These are phyloP conservation scores for Orthochromis malagaraziensis DNA, from an alignment of 2,113 vertebrate species.

Conservation along the genomic window DNA sequence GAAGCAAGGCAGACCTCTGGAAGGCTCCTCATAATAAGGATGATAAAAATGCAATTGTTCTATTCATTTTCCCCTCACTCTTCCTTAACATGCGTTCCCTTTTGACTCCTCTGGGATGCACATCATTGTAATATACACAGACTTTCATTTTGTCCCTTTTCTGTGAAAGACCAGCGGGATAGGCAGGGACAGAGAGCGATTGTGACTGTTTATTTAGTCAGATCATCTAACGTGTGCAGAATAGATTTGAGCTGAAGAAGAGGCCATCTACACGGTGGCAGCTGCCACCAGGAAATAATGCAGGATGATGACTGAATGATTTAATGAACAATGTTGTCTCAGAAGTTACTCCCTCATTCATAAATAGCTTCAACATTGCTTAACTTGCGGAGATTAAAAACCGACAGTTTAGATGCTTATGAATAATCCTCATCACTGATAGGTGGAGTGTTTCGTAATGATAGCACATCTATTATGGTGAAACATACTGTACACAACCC, in stretches of 20 bases:
- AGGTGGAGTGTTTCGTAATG: neutral
- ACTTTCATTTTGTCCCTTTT: slow-evolving; percentile 32
- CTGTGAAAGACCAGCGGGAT: slow-evolving; percentile 31
- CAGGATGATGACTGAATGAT: neutral
- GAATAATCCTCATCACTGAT: neutral
- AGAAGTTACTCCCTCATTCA: neutral
- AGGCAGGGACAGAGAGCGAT: slow-evolving; percentile 4
- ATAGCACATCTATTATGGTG: neutral
- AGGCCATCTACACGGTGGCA: slow-evolving; percentile 15
- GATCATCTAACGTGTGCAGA: slow-evolving; percentile 45
- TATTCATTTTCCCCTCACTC: slow-evolving; percentile 12
- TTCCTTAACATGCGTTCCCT: neutral
- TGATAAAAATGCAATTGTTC: slow-evolving; percentile 41
- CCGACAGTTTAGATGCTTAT: neutral
- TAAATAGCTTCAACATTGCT: neutral
- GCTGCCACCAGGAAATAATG: neutral
- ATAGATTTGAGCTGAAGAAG: slow-evolving; percentile 35
- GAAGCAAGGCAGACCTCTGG: neutral
- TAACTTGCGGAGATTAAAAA: neutral
- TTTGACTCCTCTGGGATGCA: slow-evolving; percentile 17
- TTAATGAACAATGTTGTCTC: neutral
- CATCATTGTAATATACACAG: slow-evolving; percentile 31
- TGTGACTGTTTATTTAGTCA: slow-evolving; percentile 49
- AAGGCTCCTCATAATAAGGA: slow-evolving; percentile 42
- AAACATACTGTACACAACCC: neutral